A percentile compares a stretch with the other conserved stretches of the same genome.
These are phyloP conservation scores for Cyphomyrmex costatus DNA, from an alignment of 1,140 invertebrate genomes.

Conservation along the genomic window DNA sequence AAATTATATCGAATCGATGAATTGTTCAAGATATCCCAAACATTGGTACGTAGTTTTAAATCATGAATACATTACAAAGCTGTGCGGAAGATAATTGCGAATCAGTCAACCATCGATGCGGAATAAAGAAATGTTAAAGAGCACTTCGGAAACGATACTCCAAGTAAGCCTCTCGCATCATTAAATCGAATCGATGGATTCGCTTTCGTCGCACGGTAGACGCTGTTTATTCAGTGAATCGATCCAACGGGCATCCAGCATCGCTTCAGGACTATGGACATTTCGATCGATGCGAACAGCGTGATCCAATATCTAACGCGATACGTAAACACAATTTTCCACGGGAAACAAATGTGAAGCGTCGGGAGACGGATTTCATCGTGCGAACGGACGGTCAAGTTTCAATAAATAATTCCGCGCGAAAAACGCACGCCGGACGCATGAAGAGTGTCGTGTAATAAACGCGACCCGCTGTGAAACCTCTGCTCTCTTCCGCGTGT, in stretches of 20 bases:
- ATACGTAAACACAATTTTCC: conserved; percentile 58
- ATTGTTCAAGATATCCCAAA: neutral
- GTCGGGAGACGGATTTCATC: conserved; percentile 5
- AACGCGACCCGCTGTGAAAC: neutral
- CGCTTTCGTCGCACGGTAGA: conserved; percentile 30
- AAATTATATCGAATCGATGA: neutral
- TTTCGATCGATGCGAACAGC: conserved; percentile 48
- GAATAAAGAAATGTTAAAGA: conserved; percentile 62
- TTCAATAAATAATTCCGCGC: conserved; percentile 19
- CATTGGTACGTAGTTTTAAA: neutral
- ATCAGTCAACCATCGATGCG: neutral
- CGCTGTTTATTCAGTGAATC: conserved; percentile 55
- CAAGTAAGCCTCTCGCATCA: conserved; percentile 51
- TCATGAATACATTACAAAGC: neutral
- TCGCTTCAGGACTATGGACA: conserved; percentile 29
- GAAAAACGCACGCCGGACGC: conserved; percentile 12
- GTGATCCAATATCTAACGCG: conserved; percentile 42
- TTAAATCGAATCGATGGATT: conserved; percentile 53
- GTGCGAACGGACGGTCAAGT: conserved; percentile 19
- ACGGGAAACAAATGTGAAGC: conserved; percentile 19
- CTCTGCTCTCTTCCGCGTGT: neutral
- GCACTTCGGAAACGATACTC: conserved; percentile 34
- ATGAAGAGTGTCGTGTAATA: conserved; percentile 17
- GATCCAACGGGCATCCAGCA: conserved; percentile 17
- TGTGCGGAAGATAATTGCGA: neutral